These are phyloP conservation scores for Centruroides sculpturatus DNA, from an alignment of 1,140 invertebrate genomes.

Conservation along the genomic window DNA sequence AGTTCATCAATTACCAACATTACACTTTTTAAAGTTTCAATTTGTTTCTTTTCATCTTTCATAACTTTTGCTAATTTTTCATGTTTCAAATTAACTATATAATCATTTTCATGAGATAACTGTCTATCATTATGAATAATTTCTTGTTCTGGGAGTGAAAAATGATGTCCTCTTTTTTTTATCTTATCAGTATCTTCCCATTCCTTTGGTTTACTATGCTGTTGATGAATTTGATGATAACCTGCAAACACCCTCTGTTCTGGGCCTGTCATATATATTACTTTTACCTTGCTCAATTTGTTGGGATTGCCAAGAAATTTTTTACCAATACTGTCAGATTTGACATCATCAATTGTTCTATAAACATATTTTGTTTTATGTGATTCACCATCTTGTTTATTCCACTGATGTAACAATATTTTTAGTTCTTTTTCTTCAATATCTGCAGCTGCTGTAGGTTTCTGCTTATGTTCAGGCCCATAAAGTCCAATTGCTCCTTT, in stretches of 20 bases:
- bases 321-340: constrained; percentile 48
- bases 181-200: constrained; percentile 73
- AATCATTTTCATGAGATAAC: constrained; percentile 56
- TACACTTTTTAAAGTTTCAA: constrained; percentile 55
- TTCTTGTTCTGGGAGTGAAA: constrained; percentile 25
- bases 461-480: constrained; percentile 24
- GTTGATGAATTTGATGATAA: constrained; percentile 70
- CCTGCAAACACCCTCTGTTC: constrained; percentile 80
- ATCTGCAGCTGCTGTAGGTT: constrained; percentile 1
- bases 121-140: constrained; percentile 78
- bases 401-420: constrained; percentile 19
- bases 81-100: constrained; percentile 56
- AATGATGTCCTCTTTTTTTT: constrained; percentile 61
- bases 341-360: constrained; percentile 75
- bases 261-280: constrained; percentile 97
- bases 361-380: constrained; percentile 63
- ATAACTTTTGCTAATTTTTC: constrained; percentile 61
- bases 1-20: constrained; percentile 45
- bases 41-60: constrained; percentile 53
- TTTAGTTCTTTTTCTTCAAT: constrained; percentile 15
- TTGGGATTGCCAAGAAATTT: constrained; percentile 20
- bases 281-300: constrained; percentile 64
- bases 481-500: constrained; percentile 65
- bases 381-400: constrained; percentile 16
- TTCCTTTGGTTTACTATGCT: constrained; percentile 46